These are phyloP conservation scores for Nomada hirtipes DNA, from an alignment of 2,888 invertebrate species.

Conservation along the genomic window DNA sequence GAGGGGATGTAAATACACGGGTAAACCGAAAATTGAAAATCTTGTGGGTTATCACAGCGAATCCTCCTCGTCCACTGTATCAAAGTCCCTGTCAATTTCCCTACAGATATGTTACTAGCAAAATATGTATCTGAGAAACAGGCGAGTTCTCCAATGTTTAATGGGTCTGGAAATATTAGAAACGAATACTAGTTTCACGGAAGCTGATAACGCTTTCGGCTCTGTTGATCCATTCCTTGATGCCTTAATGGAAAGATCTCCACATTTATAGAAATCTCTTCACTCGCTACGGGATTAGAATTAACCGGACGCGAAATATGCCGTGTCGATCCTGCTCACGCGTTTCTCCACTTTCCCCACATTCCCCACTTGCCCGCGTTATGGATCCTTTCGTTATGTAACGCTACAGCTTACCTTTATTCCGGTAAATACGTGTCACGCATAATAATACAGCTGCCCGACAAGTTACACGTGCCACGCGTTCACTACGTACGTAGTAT, in stretches of 20 bases:
- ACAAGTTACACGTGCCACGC: slow-evolving; percentile 41
- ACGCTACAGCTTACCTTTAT: neutral
- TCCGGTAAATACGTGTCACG: slow-evolving; percentile 14
- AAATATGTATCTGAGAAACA: neutral
- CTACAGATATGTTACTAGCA: neutral
- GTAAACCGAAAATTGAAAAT: slow-evolving; percentile 51
- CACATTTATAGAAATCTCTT: no score
- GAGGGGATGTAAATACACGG: slow-evolving; percentile 12
- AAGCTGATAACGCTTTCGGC: no score
- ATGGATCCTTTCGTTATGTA: slow-evolving; percentile 2
- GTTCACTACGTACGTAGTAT: neutral
- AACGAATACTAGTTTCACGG: neutral
- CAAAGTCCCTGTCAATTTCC: neutral
- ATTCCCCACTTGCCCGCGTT: neutral
- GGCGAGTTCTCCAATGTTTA: neutral
- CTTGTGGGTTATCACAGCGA: slow-evolving; percentile 22
- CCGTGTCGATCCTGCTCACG: neutral
- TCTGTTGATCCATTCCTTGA: no score
- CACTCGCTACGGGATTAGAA: no score
- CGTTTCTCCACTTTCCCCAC: no score
- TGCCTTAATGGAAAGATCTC: no score
- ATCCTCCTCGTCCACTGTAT: neutral
- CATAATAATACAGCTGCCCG: slow-evolving; percentile 36
- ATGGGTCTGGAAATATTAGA: neutral
- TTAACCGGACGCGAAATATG: slow-evolving; percentile 11